Conservation (phyloP, 2,797 vertebrate species). For the Spondyliosoma cantharus region DNA sequence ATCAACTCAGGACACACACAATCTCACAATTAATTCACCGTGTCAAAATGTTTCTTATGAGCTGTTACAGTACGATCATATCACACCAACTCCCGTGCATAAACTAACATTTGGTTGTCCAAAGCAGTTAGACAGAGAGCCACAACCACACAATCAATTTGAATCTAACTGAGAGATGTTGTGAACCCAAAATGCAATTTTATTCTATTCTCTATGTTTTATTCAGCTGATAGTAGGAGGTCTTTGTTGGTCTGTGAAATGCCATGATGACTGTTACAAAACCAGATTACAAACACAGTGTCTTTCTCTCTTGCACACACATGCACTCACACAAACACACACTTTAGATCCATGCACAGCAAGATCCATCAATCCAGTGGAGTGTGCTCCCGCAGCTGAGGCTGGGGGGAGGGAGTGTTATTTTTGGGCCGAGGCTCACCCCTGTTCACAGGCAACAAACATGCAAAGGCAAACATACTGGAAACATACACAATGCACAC, state of each 20-base stretch:
- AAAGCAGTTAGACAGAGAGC: slow-evolving; percentile 18
- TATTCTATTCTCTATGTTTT: slow-evolving; percentile 6
- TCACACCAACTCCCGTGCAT: slow-evolving; percentile 16
- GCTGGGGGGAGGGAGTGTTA: slow-evolving; percentile 72
- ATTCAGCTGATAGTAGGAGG: slow-evolving; percentile 35
- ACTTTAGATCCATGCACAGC: slow-evolving; percentile 67
- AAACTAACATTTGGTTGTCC: not conserved
- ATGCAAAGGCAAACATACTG: slow-evolving; percentile 52
- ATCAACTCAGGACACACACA: slow-evolving; percentile 35
- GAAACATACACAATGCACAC: slow-evolving; percentile 14
- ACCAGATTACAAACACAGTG: slow-evolving; percentile 36
- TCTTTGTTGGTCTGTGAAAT: slow-evolving; percentile 37
- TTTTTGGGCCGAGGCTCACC: slow-evolving; percentile 79
- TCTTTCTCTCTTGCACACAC: slow-evolving; percentile 2
- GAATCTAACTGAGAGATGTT: not conserved
- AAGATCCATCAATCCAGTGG: slow-evolving; percentile 71
- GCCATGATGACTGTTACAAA: slow-evolving; percentile 45
- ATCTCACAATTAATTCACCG: slow-evolving; percentile 39
- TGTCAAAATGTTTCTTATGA: slow-evolving; percentile 44
- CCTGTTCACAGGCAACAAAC: slow-evolving; percentile 71
- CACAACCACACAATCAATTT: slow-evolving; percentile 10
- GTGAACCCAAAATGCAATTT: slow-evolving; percentile 29
- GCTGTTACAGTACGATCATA: slow-evolving; percentile 30
- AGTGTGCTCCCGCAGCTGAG: slow-evolving; percentile 73
- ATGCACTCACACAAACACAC: slow-evolving; percentile 46